These are phyloP conservation scores for Argyrosomus japonicus DNA, from an alignment of 2,113 vertebrate species.

Conservation along the genomic window DNA sequence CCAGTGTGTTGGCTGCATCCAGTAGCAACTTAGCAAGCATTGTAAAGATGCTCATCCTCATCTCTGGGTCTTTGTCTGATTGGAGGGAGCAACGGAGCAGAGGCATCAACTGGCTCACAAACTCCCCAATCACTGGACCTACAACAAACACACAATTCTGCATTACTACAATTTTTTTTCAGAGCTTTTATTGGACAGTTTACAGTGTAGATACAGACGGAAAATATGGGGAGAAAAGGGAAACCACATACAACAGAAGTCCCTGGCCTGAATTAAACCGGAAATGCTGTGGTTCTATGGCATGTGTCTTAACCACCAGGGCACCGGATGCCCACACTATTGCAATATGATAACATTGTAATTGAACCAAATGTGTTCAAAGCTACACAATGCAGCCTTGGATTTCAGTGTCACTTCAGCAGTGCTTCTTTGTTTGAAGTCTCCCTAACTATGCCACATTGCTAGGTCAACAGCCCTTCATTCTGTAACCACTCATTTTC, in stretches of 20 bases:
- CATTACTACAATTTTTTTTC: not conserved
- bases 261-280: not conserved
- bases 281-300: not conserved
- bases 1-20: slow-evolving; percentile 84
- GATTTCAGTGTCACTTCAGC: not conserved
- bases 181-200: not conserved
- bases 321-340: not conserved
- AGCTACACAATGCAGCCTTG: not conserved
- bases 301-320: not conserved
- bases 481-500: slow-evolving; percentile 3
- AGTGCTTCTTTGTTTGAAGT: not conserved
- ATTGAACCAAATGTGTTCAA: not conserved
- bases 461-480: not conserved
- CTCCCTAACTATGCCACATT: not conserved
- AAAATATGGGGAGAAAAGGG: not conserved
- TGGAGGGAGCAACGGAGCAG: slow-evolving; percentile 88
- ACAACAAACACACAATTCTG: slow-evolving; percentile 59
- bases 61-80: slow-evolving; percentile 87
- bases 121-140: slow-evolving; percentile 93
- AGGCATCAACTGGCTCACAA: slow-evolving; percentile 84
- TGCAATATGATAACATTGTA: not conserved
- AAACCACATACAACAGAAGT: not conserved
- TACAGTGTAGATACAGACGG: not conserved
- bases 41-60: slow-evolving; percentile 91
- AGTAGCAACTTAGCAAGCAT: slow-evolving; percentile 89